Evolutionary conservation across 2,888 invertebrate genomes (phyloP), one percentile per base, ranked within the genome.

Genomic region (Amaurobius ferox): DNA sequence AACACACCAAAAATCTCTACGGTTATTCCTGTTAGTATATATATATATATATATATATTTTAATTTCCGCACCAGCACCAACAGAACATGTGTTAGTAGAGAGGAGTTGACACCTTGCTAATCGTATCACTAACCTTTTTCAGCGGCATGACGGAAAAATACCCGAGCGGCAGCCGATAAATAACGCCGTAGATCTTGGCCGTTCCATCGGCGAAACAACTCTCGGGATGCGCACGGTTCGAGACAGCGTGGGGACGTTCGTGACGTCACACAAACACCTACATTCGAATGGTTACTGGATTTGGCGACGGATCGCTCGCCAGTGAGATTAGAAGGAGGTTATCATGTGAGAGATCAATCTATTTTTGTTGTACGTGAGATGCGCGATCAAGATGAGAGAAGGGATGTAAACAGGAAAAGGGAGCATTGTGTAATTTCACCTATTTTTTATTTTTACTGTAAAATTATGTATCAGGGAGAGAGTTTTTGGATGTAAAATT

Each of bases 161-260:
- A 19, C 19, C 30, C 26, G n/a, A 35, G 66, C 30, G 66, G 32
- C 30, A n/a, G 35, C 11, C 16, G 70, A 26, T 28, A 26, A 13
- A 44, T 28, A 55, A 28, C 32, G 23, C 48, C 16, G n/a, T 28
- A 19, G 66, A 35, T 71, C 71, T 19, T 62, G 23, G 40, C 77
- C 16, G 26, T 48, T 67, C 72, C 72, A 67, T 72, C 32, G 62
- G 79, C 72, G 28, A 16, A 16, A 32, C 62, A 30, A 44, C 62
- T 66, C 35, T 68, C 39, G 23, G 23, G 72, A 73, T 70, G 74
- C 70, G 71, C 66, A 39, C 67, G 77, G 29, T 66, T 62, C 83
- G 77, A 85, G 83, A 85, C 83, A 78, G 83, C 83, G 83, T 85
- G 83, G 83, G 67, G 83, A 85, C 77, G 64, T 32, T 7, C 28